Conservation (phyloP, 2,797 vertebrate genomes). For the Melanotaenia maccullochi region DNA sequence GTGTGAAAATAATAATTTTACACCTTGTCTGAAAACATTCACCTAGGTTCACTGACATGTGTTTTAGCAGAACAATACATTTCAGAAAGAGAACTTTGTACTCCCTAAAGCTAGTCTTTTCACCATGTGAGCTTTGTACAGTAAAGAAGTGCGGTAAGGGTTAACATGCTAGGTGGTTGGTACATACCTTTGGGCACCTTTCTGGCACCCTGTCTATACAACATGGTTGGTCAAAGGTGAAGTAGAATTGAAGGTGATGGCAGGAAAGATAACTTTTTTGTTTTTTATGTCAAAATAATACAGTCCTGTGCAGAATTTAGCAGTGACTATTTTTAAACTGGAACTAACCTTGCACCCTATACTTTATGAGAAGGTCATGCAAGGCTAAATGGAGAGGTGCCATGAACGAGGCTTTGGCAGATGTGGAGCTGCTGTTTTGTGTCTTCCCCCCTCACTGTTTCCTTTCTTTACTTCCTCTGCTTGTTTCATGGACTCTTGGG, state of each 20-base stretch:
- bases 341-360: slow-evolving; percentile 85
- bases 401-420: slow-evolving; percentile 80
- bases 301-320: slow-evolving; percentile 79
- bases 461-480: slow-evolving; percentile 51
- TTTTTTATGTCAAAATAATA: slow-evolving; percentile 65
- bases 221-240: slow-evolving; percentile 50
- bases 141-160: slow-evolving; percentile 30
- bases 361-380: slow-evolving; percentile 85
- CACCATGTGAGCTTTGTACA: slow-evolving; percentile 21
- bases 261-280: slow-evolving; percentile 38
- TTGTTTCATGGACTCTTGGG: slow-evolving; percentile 29
- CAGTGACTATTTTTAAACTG: slow-evolving; percentile 80
- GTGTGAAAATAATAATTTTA: slow-evolving; percentile 57
- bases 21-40: slow-evolving; percentile 49
- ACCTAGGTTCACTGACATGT: slow-evolving; percentile 25
- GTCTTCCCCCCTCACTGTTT: slow-evolving; percentile 45
- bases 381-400: slow-evolving; percentile 88
- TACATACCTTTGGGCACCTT: slow-evolving; percentile 61
- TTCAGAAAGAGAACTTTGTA: slow-evolving; percentile 29
- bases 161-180: slow-evolving; percentile 53
- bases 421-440: slow-evolving; percentile 70
- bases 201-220: slow-evolving; percentile 51
- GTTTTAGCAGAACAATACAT: slow-evolving; percentile 49
- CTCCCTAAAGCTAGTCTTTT: slow-evolving; percentile 35
- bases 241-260: slow-evolving; percentile 69